Evolutionary conservation across 1,140 invertebrate species (phyloP).

Genomic region (Lordiphosa mommai): DNA sequence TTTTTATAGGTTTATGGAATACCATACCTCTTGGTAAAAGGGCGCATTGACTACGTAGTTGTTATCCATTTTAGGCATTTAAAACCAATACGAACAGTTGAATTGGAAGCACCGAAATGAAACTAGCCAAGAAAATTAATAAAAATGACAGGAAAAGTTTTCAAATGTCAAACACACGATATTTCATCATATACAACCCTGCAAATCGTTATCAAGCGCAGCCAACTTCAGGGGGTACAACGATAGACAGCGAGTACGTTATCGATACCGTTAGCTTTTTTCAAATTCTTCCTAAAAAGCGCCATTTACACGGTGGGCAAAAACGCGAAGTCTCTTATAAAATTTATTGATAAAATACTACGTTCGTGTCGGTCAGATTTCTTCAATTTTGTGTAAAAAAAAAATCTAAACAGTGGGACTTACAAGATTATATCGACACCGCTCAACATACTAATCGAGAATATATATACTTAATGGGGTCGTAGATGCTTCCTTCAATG

Average conservation of each 20-base stretch:
- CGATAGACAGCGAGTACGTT: not conserved
- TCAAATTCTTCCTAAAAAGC: no score
- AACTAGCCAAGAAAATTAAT: slow-evolving; percentile 20
- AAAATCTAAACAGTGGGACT: no score
- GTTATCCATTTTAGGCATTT: slow-evolving; percentile 38
- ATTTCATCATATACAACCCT: slow-evolving; percentile 1
- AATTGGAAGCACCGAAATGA: slow-evolving; percentile 27
- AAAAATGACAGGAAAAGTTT: slow-evolving; percentile 19
- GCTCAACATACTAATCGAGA: no score
- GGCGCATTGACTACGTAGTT: slow-evolving; percentile 17
- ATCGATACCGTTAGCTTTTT: no score
- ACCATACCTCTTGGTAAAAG: slow-evolving; percentile 40
- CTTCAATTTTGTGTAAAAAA: no score
- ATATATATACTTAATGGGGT: no score
- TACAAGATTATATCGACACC: no score
- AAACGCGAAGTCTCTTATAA: no score
- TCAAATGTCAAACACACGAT: slow-evolving; percentile 26
- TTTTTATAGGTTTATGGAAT: not conserved
- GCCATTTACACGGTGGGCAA: no score
- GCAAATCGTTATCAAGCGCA: not conserved
- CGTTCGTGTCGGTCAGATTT: no score
- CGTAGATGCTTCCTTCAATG: no score
- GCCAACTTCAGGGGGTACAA: not conserved
- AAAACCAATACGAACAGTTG: slow-evolving; percentile 12
- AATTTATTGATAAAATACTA: no score